Evolutionary conservation across 2,888 invertebrate species (phyloP).

Genomic region (Gandaritis pyraliata): DNA sequence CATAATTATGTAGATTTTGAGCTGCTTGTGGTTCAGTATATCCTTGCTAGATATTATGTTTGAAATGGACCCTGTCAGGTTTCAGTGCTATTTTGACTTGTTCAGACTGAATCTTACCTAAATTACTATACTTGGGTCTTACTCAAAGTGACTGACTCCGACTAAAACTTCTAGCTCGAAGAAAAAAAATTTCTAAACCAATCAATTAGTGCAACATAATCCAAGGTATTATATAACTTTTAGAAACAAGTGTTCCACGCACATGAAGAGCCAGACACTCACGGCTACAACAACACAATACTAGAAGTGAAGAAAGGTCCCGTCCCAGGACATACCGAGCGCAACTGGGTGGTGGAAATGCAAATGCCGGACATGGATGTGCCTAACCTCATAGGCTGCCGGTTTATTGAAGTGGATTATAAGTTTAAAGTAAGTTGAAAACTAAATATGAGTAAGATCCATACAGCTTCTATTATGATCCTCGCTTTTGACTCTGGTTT

Average conservation of each 20-base stretch:
- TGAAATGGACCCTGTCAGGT: too few species aligned
- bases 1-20: too few species aligned
- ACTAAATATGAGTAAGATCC: not conserved
- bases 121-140: too few species aligned
- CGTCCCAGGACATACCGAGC: constrained; percentile 82
- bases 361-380: constrained; percentile 88
- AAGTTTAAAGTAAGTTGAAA: constrained; percentile 73
- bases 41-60: too few species aligned
- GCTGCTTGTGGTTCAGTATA: too few species aligned
- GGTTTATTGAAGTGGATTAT: constrained; percentile 88
- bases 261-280: constrained; percentile 47
- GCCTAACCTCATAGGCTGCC: constrained; percentile 87
- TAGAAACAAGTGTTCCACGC: constrained; percentile 61
- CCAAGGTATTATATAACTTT: not conserved
- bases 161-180: too few species aligned
- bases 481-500: too few species aligned
- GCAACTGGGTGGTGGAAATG: constrained; percentile 86
- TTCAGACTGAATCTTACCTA: too few species aligned
- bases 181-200: too few species aligned
- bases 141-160: too few species aligned
- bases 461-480: not conserved
- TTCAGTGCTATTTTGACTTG: too few species aligned
- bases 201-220: too few species aligned
- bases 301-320: constrained; percentile 79
- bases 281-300: constrained; percentile 48